Conservation (phyloP, 2,113 vertebrate species). For the Coreoperca whiteheadi region DNA sequence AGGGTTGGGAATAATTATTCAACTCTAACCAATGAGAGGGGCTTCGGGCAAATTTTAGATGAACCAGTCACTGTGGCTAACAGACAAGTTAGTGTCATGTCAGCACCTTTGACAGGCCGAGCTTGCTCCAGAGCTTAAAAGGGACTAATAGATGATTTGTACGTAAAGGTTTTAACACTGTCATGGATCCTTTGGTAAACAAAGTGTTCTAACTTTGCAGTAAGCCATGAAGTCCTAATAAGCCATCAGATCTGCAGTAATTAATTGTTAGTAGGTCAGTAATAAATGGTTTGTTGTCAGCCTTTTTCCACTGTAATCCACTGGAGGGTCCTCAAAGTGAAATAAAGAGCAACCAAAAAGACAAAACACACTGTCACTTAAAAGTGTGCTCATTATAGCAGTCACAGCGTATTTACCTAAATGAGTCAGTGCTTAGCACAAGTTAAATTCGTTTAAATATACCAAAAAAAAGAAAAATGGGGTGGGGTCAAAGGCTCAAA, state of each 20-base stretch:
- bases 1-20: not conserved
- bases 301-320: not conserved
- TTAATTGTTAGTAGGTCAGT: not conserved
- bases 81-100: not conserved
- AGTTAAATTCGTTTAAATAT: not conserved
- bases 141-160: not conserved
- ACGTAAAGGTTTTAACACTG: not conserved
- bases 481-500: too few relatives aligned
- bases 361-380: not conserved
- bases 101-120: not conserved
- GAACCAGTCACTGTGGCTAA: not conserved
- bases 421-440: not conserved
- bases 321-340: not conserved
- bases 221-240: not conserved
- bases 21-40: not conserved
- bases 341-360: not conserved
- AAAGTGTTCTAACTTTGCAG: not conserved
- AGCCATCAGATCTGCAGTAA: not conserved
- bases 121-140: not conserved
- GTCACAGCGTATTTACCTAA: not conserved
- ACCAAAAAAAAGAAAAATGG: too few relatives aligned
- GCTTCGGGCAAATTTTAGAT: not conserved
- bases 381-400: not conserved
- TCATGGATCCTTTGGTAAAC: not conserved
- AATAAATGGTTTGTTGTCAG: not conserved